These are phyloP conservation scores for Sapajus apella DNA, from an alignment of 2,113 vertebrate species.

Conservation along the genomic window DNA sequence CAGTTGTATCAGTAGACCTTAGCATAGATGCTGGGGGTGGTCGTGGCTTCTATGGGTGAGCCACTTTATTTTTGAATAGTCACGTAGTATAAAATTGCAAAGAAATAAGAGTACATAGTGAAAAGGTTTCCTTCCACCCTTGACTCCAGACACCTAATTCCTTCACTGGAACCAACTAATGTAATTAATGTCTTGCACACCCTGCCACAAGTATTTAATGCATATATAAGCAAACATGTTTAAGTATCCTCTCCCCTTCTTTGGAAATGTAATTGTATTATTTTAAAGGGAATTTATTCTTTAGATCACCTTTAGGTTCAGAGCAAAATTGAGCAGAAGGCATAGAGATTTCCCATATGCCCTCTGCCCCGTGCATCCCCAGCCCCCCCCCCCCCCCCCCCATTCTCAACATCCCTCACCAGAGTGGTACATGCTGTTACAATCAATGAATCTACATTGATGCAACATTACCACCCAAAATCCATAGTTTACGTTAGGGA, in stretches of 20 bases:
- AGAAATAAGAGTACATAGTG: neutral
- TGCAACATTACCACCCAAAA: neutral
- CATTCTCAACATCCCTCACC: neutral
- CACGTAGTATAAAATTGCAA: neutral
- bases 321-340: neutral
- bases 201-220: neutral
- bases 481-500: neutral
- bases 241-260: neutral
- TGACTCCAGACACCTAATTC: neutral
- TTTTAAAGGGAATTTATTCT: neutral
- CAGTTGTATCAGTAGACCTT: neutral
- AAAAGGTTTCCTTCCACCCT: neutral
- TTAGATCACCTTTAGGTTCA: neutral
- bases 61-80: neutral
- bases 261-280: neutral
- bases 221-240: neutral
- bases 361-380: accelerated
- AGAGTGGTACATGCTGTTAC: neutral
- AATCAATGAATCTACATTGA: neutral
- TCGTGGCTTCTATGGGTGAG: neutral
- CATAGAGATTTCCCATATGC: neutral
- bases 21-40: neutral
- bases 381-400: neutral
- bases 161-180: neutral
- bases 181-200: neutral